Evolutionary conservation across 2,113 vertebrate species (phyloP).

Genomic region (Sorex araneus): DNA sequence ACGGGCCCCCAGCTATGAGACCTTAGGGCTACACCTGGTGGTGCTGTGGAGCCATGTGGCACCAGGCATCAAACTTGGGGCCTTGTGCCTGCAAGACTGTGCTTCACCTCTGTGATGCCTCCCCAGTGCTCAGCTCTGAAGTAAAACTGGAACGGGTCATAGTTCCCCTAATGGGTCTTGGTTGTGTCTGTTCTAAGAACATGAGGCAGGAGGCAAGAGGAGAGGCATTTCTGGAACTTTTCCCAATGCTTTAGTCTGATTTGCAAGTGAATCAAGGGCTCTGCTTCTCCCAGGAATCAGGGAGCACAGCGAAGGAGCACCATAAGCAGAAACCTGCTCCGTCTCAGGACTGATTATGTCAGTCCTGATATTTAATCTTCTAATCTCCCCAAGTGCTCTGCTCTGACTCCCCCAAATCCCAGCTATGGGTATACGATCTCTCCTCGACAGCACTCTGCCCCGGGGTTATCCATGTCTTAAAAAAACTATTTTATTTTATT

Average conservation of each 20-base stretch:
- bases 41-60: no score
- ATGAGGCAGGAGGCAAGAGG: neutral
- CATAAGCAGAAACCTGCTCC: neutral
- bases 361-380: neutral
- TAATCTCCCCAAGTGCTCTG: neutral
- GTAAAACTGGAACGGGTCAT: neutral
- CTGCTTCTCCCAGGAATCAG: neutral
- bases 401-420: neutral
- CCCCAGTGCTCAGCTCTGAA: neutral
- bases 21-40: no score
- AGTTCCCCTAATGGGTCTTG: neutral
- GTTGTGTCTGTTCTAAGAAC: neutral
- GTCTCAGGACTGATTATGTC: neutral
- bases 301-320: neutral
- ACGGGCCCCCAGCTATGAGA: no score
- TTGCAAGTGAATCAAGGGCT: neutral
- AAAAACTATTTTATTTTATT: no score
- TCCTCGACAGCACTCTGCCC: neutral
- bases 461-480: no score
- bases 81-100: no score
- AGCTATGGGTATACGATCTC: neutral
- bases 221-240: neutral
- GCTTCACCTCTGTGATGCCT: no score
- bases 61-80: no score
- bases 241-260: no score